Percentiles rank a stretch among this genome's conserved stretches.
Evolutionary conservation across 1,140 invertebrate species (phyloP).

Genomic region (Plutomurus gul): DNA sequence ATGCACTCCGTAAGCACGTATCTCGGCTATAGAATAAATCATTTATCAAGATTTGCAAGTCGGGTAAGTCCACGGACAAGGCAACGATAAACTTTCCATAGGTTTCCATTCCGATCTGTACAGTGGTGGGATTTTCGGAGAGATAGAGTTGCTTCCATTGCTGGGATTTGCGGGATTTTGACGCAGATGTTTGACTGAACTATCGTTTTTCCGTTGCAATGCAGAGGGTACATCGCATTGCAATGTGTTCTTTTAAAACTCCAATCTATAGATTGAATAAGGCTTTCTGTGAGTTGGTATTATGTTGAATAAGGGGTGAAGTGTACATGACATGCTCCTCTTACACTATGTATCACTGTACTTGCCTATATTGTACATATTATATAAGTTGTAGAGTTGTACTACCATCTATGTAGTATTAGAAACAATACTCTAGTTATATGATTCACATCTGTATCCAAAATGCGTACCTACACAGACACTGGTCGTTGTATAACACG

Average conservation of each 20-base stretch:
- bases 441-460: conserved; percentile 10
- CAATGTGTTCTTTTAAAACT: background rate
- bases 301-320: background rate
- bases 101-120: background rate
- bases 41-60: conserved; percentile 35
- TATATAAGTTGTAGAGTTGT: no score
- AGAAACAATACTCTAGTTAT: no score
- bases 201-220: conserved; percentile 14
- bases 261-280: background rate
- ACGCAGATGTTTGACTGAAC: conserved; percentile 35
- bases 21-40: background rate
- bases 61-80: background rate
- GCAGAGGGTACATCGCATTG: background rate
- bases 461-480: background rate
- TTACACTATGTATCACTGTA: background rate
- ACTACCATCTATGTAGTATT: no score
- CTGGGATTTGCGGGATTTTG: conserved; percentile 29
- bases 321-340: background rate
- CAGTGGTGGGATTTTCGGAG: conserved; percentile 3
- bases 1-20: background rate
- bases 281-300: background rate
- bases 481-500: background rate
- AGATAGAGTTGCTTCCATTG: background rate
- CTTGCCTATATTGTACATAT: no score
- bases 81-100: conserved; percentile 6